These are phyloP conservation scores for Neotoma lepida DNA, from an alignment of 2,113 vertebrate species.

Conservation along the genomic window DNA sequence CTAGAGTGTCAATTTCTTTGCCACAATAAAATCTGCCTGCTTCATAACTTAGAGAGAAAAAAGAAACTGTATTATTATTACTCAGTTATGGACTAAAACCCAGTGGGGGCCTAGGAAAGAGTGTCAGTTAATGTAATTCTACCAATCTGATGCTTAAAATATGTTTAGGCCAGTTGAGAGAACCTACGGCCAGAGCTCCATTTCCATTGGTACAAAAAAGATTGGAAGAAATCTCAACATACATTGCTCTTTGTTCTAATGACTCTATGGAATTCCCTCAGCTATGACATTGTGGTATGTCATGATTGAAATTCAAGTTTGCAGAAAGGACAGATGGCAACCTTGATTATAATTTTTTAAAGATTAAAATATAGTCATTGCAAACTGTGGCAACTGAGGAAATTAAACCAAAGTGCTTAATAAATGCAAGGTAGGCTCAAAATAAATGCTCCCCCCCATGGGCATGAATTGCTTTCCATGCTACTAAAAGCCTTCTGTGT, in stretches of 20 bases:
- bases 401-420: slow-evolving; percentile 68
- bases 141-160: slow-evolving; percentile 71
- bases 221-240: slow-evolving; percentile 26
- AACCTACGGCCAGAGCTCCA: slow-evolving; percentile 46
- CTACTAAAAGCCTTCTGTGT: slow-evolving; percentile 60
- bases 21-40: background rate
- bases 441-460: slow-evolving; percentile 28
- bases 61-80: slow-evolving; percentile 54
- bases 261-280: slow-evolving; percentile 53
- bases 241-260: slow-evolving; percentile 57
- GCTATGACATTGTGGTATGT: slow-evolving; percentile 54
- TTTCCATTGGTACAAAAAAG: slow-evolving; percentile 6
- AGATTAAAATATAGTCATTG: slow-evolving; percentile 68
- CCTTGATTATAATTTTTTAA: slow-evolving; percentile 64
- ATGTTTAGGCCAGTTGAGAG: slow-evolving; percentile 61
- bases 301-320: slow-evolving; percentile 71
- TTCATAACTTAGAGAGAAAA: slow-evolving; percentile 49
- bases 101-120: slow-evolving; percentile 25
- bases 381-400: slow-evolving; percentile 60
- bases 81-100: slow-evolving; percentile 40
- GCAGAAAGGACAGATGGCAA: slow-evolving; percentile 66
- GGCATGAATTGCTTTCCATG: slow-evolving; percentile 58
- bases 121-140: slow-evolving; percentile 58
- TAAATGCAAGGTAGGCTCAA: slow-evolving; percentile 56
- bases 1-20: slow-evolving; percentile 15